Conservation (phyloP, 2,113 vertebrate genomes). For the Carassius carassius region DNA sequence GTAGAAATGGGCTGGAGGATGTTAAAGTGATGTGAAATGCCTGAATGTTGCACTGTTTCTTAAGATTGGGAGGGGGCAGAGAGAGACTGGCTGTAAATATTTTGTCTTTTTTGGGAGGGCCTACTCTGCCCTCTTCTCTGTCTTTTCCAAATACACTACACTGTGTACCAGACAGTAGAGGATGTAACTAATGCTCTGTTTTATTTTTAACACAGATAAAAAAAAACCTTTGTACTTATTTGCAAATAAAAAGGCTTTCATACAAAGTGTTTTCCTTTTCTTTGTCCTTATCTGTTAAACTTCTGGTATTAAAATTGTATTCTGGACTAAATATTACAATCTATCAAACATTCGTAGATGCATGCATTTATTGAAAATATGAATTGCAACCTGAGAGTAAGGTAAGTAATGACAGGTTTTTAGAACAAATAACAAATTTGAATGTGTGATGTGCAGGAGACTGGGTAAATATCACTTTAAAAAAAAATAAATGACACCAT, state of each 20-base stretch:
- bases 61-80: slow-evolving; percentile 6
- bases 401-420: no score
- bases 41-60: slow-evolving; percentile 28
- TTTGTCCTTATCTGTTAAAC: not conserved
- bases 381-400: no score
- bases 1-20: not conserved
- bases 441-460: no score
- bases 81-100: slow-evolving; percentile 46
- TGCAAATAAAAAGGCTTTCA: slow-evolving; percentile 79
- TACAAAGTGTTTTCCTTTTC: slow-evolving; percentile 49
- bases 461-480: not conserved
- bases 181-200: slow-evolving; percentile 64
- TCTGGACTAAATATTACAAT: not conserved
- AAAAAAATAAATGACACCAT: slow-evolving; percentile 38
- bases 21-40: slow-evolving; percentile 3
- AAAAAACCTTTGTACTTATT: slow-evolving; percentile 78
- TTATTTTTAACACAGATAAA: slow-evolving; percentile 71
- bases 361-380: no score
- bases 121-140: slow-evolving; percentile 7
- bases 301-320: not conserved
- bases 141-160: slow-evolving; percentile 49
- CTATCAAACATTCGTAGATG: not conserved
- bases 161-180: slow-evolving; percentile 60
- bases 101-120: not conserved
- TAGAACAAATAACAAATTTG: no score